Evolutionary conservation across 2,113 vertebrate genomes (phyloP), one percentile per base, ranked within the genome.

Genomic region (Pomatostomus ruficeps): DNA sequence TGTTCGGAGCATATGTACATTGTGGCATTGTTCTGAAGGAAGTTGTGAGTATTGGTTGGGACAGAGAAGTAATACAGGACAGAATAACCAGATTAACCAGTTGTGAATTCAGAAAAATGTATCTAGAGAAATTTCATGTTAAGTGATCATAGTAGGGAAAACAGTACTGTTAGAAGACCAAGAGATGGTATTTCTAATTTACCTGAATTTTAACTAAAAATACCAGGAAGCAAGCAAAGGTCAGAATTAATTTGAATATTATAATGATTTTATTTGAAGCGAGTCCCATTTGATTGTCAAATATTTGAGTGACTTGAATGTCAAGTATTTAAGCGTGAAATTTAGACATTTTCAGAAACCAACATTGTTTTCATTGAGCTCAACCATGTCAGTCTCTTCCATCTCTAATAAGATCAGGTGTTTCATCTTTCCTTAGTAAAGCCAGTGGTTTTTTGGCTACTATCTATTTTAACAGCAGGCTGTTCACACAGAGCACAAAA

Each of bases 401-500:
- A 46, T 89, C 38, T 95, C 55, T 82, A 38, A 5, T n/a, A 79
- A 76, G 67, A 51, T 76, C 17, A 10, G 40, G 22, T 71, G n/a
- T 65, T 88, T 85, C 12, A 33, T 76, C 71, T 58, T 75, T 66
- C 66, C 31, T 40, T 59, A 79, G 54, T 33, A 55, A 85, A 93
- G 51, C 25, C 63, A 62, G 74, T 49, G 14, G 12, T 73, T 91
- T 88, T 22, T 77, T 85, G 87, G 31, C 85, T 83, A 20, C 78
- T 48, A 21, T 78, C 58, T 89, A 7, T 78, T 31, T 91, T 78
- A 91, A 62, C 70, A 94, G 71, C 84, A 82, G 88, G 80, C 61
- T 90, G 59, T 95, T 79, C 67, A 40, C 45, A 45, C 26, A 93
- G 48, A 89, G 49, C 26, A 85, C 42, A 91, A 85, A 97, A 78